Percentiles rank a stretch among this genome's conserved stretches.
phyloP scores from a whole-genome alignment of 2,113 vertebrate genomes.

The Argyrosomus japonicus region DNA sequence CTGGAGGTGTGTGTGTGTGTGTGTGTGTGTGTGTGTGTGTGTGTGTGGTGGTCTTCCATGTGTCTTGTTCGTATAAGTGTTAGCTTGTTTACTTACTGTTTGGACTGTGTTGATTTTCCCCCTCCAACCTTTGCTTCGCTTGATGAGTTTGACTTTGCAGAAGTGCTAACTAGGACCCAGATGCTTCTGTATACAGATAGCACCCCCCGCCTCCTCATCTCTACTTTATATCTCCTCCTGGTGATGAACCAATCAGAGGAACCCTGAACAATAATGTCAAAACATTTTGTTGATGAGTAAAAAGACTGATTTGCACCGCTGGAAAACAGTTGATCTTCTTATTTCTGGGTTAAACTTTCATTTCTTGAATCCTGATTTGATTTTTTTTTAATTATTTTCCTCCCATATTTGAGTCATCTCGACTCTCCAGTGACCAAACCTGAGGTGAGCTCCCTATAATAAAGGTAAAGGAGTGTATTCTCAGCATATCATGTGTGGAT shows the following conservation, averaged over 20 bases:
- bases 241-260: constrained; percentile 11
- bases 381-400: not conserved
- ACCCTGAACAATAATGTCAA: constrained; percentile 19
- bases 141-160: constrained; percentile 69
- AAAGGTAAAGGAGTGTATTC: not conserved
- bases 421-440: not conserved
- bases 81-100: constrained; percentile 73
- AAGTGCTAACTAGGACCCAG: constrained; percentile 66
- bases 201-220: not conserved
- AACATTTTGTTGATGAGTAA: constrained; percentile 4
- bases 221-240: not conserved
- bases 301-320: not conserved
- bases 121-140: constrained; percentile 60
- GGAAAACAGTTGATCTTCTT: not conserved
- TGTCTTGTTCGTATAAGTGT: constrained; percentile 57
- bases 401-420: not conserved
- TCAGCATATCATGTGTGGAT: not conserved
- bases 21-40: constrained; percentile 34
- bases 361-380: not conserved
- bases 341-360: not conserved
- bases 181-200: not conserved
- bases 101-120: constrained; percentile 71
- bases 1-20: constrained; percentile 44
- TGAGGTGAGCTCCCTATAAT: not conserved
- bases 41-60: constrained; percentile 40